Base-by-base conservation (phyloP, 2,113 vertebrate genomes). In the Aphelocoma coerulescens region DNA sequence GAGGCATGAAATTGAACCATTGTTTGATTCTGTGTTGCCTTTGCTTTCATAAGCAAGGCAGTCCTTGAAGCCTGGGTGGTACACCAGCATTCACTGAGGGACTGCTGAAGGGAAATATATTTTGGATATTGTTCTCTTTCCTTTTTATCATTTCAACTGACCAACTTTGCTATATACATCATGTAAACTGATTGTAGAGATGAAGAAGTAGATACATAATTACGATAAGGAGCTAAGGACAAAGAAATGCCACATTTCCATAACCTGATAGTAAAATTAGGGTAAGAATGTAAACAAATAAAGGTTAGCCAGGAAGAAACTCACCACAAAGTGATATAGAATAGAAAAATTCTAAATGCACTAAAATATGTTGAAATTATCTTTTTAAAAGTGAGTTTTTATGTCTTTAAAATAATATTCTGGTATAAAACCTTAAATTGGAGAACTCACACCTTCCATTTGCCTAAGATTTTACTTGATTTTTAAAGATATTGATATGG, bases 1-100 rank as follows among this genome's bases (percentile, higher is more conserved):
- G 85, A 96, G 91, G 83, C 85, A 86, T 92, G 83, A 96, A 96
- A 96, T 91, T 19, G 80, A 88, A 78, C 49, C 74, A 92, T 95
- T 97, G 91, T 95, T 85, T 95, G 66, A 93, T 67, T 92, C 71
- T 66, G 30, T 71, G 77, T 80, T 93, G 75, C 62, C 68, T 90
- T 88, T 73, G 77, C 91, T 94, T 93, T 94, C 87, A 59, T 83
- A 90, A 95, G 76, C 44, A 85, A 72, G 73, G 61, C 72, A 35
- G 57, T 19, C 49, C 82, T 62, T 81, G 57, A 94, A 96, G 78
- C 62, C 82, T 85, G 87, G 85, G 95, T 96, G 85, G 87, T 68
- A 92, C 35, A 82, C 17, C 55, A 84, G 58, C 46, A 54, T 73
- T 43, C 54, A 46, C 19, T 30, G 37, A 41, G 67, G 85, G 9